Conservation (phyloP, 2,888 invertebrate species). For the Lymantria dispar region DNA sequence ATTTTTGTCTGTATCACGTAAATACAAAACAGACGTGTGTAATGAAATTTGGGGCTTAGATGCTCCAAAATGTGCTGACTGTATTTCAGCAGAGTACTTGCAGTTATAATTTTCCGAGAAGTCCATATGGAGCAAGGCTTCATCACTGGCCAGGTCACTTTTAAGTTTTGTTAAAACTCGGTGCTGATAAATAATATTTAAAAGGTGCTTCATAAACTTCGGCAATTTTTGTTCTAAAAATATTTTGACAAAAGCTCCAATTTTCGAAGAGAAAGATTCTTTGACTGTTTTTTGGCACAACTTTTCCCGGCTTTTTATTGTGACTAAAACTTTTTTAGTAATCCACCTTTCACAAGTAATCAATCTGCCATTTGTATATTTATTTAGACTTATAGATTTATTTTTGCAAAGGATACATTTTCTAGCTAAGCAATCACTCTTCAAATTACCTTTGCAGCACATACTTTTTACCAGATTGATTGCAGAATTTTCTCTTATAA, state of each 20-base stretch:
- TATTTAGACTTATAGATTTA: neutral
- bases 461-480: neutral
- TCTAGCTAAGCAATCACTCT: slow-evolving; percentile 6
- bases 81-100: slow-evolving; percentile 6
- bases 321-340: slow-evolving; percentile 1
- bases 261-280: slow-evolving; percentile 1
- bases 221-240: too few species aligned
- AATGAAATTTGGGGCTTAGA: slow-evolving; percentile 2
- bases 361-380: slow-evolving; percentile 2
- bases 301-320: slow-evolving; percentile 2
- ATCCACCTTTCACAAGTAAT: slow-evolving; percentile 10
- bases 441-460: slow-evolving; percentile 1
- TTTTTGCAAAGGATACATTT: slow-evolving; percentile 4
- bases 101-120: slow-evolving; percentile 9
- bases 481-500: neutral
- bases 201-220: slow-evolving; percentile 4
- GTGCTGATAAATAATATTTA: slow-evolving; percentile 2
- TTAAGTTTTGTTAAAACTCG: neutral
- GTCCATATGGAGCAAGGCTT: slow-evolving; percentile 6
- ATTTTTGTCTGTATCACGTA: neutral
- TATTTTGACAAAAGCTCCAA: neutral
- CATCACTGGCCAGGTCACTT: neutral
- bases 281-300: slow-evolving; percentile 2
- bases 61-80: slow-evolving; percentile 10
- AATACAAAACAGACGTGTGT: slow-evolving; percentile 4